Conservation (phyloP, 2,797 vertebrate species). For the Clarias fuscus region DNA sequence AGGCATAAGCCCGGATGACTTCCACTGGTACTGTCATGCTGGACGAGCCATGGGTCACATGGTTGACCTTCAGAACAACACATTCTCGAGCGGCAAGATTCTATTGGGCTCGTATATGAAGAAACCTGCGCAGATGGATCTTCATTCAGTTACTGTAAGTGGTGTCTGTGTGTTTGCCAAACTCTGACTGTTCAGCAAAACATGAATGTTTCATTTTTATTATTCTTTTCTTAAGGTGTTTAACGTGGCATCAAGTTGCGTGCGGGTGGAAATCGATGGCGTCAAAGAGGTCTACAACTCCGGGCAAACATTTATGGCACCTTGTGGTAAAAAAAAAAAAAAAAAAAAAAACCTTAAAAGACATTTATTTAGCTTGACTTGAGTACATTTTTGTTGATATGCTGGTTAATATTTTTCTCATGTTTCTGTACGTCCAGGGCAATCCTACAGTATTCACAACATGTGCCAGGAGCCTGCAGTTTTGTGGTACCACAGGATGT, state of each 20-base stretch:
- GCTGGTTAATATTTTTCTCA: not conserved
- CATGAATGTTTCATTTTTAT: not conserved
- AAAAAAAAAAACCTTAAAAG: not conserved
- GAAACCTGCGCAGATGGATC: constrained; percentile 77
- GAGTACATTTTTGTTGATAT: not conserved
- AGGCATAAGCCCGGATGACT: constrained; percentile 67
- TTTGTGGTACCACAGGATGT: constrained; percentile 70
- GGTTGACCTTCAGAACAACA: constrained; percentile 61
- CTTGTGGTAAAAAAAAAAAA: constrained; percentile 66
- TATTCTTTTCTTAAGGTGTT: constrained; percentile 65
- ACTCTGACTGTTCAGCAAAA: not conserved
- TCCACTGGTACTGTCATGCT: constrained; percentile 73
- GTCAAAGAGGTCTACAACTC: constrained; percentile 54
- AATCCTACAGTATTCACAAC: constrained; percentile 74
- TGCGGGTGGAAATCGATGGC: constrained; percentile 65
- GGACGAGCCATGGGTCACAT: constrained; percentile 68
- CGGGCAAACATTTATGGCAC: constrained; percentile 71
- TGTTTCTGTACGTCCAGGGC: constrained; percentile 59
- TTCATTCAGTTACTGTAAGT: constrained; percentile 71
- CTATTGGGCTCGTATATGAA: constrained; percentile 76
- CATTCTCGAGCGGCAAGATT: constrained; percentile 72
- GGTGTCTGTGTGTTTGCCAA: not conserved
- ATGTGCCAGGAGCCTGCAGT: constrained; percentile 67
- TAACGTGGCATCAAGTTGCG: constrained; percentile 70
- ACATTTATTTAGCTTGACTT: not conserved